Percentiles rank a stretch among this genome's conserved stretches.
Conservation (phyloP, 37 sponge, comb jelly and placozoan genomes). For the Diacarnus erythraeanus region DNA sequence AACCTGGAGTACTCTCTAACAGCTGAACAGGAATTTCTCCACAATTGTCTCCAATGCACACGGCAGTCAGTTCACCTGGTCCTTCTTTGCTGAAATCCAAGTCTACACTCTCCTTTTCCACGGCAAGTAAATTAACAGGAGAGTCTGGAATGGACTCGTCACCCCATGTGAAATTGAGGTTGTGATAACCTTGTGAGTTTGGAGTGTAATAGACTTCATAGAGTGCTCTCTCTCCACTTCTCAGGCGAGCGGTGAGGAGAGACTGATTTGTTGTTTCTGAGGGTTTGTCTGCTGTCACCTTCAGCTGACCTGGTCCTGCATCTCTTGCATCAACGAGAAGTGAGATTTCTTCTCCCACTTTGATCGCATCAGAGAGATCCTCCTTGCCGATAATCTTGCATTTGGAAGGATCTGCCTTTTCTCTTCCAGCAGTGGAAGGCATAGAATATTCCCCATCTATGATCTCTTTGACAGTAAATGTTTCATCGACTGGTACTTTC, state of each 20-base stretch:
- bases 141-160: slow-evolving; percentile 52
- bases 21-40: slow-evolving; percentile 50
- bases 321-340: slow-evolving; percentile 59
- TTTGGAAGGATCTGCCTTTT: slow-evolving; percentile 41
- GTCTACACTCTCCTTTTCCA: neutral
- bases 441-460: slow-evolving; percentile 51
- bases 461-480: slow-evolving; percentile 31
- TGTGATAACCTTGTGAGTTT: slow-evolving; percentile 45
- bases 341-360: slow-evolving; percentile 41
- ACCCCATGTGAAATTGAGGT: slow-evolving; percentile 46
- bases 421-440: too few species aligned
- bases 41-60: slow-evolving; percentile 33
- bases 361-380: neutral
- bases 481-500: slow-evolving; percentile 5
- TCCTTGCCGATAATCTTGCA: slow-evolving; percentile 36
- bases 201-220: slow-evolving; percentile 52
- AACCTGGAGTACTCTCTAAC: slow-evolving; percentile 7
- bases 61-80: slow-evolving; percentile 46
- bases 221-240: neutral
- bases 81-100: slow-evolving; percentile 53
- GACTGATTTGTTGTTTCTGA: slow-evolving; percentile 15
- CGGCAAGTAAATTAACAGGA: slow-evolving; percentile 44
- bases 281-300: slow-evolving; percentile 51
- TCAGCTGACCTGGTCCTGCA: slow-evolving; percentile 77
- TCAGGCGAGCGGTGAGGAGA: neutral